Base-by-base conservation (phyloP, 1,140 invertebrate species). In the Alviniconcha marisindica region DNA sequence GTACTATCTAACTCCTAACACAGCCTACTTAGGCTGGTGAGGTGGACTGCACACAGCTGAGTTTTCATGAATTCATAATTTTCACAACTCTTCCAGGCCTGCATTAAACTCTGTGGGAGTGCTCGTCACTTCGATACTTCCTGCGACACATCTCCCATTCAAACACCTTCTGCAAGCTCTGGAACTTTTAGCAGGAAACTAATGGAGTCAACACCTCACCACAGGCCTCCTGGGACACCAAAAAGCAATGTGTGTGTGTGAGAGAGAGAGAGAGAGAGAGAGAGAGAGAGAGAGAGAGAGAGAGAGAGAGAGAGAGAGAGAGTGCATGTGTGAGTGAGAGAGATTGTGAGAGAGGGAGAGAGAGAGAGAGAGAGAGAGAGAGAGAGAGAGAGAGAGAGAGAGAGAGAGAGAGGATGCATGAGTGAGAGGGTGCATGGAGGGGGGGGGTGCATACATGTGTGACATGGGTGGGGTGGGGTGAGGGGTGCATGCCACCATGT, bases 241-340 rank as follows among this genome's bases (percentile, higher is more conserved):
- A n/a, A n/a, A n/a, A n/a, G n/a, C n/a, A n/a, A n/a, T 80, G 60
- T 80, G 60, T 80, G 42, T 80, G 60, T 63, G 60, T 63, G 60
- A 48, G 36, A 21, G n/a, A 31, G 33, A 63, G 31, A 38, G 77
- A 38, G 38, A 24, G 76, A 21, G 76, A 28, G 38, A 28, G 38
- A 51, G 38, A 51, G 42, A 51, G 38, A 51, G 76, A 51, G 42
- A 28, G 42, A 51, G 42, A 51, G 38, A 51, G 42, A 54, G 76
- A 12, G 38, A 54, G 38, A 1, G 44, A 48, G 73, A 2, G 38
- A n/a, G 73, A 12, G 38, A 38, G 40, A 15, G 73, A n/a, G 44
- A 15, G 73, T n/a, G 40, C 12, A 7, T 42, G 73, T 12, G 38
- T 66, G n/a, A 5, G 15, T 66, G n/a, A 28, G 63, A 24, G 36